Percentiles rank a stretch among this genome's conserved stretches.
Evolutionary conservation across 2,888 invertebrate genomes (phyloP).

Genomic region (Liopterus haemorrhoidalis): DNA sequence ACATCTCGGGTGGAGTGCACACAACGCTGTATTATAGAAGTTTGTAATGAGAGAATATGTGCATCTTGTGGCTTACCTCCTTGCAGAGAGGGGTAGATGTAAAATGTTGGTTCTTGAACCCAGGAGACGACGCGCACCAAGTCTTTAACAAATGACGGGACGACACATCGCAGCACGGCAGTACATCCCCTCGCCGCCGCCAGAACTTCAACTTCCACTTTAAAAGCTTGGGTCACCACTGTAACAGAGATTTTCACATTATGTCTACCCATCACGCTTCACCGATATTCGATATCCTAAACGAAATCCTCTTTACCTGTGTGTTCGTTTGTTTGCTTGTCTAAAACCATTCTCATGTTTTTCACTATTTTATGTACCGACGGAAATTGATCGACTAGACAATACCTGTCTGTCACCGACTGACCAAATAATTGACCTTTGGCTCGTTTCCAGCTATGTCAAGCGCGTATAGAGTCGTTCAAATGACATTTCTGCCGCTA

Average conservation of each 20-base stretch:
- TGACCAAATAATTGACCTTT: too few relatives aligned
- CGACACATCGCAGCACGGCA: conserved; percentile 64
- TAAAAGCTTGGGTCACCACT: conserved; percentile 70
- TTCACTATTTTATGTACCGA: conserved; percentile 4
- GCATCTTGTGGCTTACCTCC: conserved; percentile 63
- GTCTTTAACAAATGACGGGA: conserved; percentile 68
- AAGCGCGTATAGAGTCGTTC: too few relatives aligned
- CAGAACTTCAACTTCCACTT: conserved; percentile 65
- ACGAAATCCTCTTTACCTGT: background rate
- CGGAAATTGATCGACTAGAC: background rate
- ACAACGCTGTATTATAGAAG: too few relatives aligned
- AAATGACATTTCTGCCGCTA: too few relatives aligned
- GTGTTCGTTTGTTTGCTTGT: background rate
- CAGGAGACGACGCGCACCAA: conserved; percentile 68
- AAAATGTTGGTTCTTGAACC: conserved; percentile 68
- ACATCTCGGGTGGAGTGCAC: too few relatives aligned
- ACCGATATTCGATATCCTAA: too few relatives aligned
- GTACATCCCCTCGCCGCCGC: conserved; percentile 66
- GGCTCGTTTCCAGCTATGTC: too few relatives aligned
- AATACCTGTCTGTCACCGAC: too few relatives aligned
- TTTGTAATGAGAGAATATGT: too few relatives aligned
- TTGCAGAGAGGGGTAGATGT: conserved; percentile 68
- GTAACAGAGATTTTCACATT: too few relatives aligned
- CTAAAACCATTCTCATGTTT: background rate
- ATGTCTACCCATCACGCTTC: too few relatives aligned